These are phyloP conservation scores for Leucoraja ocellata DNA, from an alignment of 2,797 vertebrate genomes.

Conservation along the genomic window DNA sequence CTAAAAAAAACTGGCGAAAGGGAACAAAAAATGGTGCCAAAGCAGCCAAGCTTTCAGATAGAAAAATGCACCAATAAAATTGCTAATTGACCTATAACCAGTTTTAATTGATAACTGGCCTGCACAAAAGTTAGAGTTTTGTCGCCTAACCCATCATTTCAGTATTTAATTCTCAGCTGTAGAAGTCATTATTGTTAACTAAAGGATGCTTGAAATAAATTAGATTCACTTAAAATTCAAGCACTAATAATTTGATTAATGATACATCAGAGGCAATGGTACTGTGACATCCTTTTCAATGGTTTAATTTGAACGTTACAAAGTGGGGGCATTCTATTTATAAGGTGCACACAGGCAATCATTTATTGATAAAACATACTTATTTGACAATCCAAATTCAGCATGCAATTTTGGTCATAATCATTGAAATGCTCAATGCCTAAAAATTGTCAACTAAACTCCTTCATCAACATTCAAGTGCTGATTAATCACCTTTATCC, in stretches of 20 bases:
- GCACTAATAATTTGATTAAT: neutral
- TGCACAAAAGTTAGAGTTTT: neutral
- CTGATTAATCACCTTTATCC: neutral
- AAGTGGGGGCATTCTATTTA: neutral
- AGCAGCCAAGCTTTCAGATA: slow-evolving; percentile 1
- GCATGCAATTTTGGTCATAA: neutral
- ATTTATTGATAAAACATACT: neutral
- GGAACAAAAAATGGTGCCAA: neutral
- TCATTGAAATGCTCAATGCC: neutral
- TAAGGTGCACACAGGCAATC: neutral
- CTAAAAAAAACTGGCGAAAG: slow-evolving; percentile 19
- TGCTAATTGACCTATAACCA: slow-evolving; percentile 4
- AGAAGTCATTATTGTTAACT: neutral
- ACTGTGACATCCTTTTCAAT: neutral
- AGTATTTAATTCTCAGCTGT: neutral
- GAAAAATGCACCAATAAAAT: slow-evolving; percentile 6
- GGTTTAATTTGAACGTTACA: neutral
- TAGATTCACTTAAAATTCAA: neutral
- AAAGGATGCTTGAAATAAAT: neutral
- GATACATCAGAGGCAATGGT: neutral
- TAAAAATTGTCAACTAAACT: neutral
- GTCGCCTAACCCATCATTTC: neutral
- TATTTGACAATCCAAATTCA: neutral
- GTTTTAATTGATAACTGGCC: slow-evolving; percentile 1
- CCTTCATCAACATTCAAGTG: neutral